Percentiles rank a stretch among this genome's conserved stretches.
These are phyloP conservation scores for Serrognathus titanus DNA, from an alignment of 2,888 invertebrate species.

Conservation along the genomic window DNA sequence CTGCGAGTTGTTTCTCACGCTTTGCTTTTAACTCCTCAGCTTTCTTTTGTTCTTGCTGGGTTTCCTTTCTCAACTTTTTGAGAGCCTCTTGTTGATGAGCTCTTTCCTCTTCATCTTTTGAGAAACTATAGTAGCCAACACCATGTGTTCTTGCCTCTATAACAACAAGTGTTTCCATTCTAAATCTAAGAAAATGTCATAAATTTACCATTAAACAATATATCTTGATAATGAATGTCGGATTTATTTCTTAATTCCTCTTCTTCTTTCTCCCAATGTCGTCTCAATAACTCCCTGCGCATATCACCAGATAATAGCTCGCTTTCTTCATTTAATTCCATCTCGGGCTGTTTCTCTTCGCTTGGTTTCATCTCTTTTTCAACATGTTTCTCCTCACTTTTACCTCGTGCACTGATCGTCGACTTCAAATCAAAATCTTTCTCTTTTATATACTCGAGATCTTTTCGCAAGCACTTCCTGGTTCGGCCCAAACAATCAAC, in stretches of 20 bases:
- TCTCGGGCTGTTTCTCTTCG: conserved; percentile 11
- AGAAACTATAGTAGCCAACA: conserved; percentile 88
- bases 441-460: conserved; percentile 64
- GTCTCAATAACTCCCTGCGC: conserved; percentile 67
- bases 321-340: conserved; percentile 40
- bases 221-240: conserved; percentile 87
- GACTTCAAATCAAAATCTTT: conserved; percentile 56
- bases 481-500: conserved; percentile 85
- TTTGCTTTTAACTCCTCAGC: conserved; percentile 59
- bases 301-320: conserved; percentile 54
- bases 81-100: conserved; percentile 77
- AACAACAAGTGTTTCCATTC: conserved; percentile 26
- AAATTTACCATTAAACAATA: conserved; percentile 74
- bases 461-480: conserved; percentile 75
- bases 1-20: conserved; percentile 65
- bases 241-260: conserved; percentile 66
- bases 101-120: conserved; percentile 78
- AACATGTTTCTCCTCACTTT: conserved; percentile 1
- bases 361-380: conserved; percentile 22
- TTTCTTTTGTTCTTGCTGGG: conserved; percentile 63
- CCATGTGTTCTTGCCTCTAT: conserved; percentile 89
- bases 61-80: conserved; percentile 66
- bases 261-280: conserved; percentile 87
- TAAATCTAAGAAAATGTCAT: conserved; percentile 2
- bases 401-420: conserved; percentile 36